These are phyloP conservation scores for Dromiciops gliroides DNA, from an alignment of 2,113 vertebrate species.

Conservation along the genomic window DNA sequence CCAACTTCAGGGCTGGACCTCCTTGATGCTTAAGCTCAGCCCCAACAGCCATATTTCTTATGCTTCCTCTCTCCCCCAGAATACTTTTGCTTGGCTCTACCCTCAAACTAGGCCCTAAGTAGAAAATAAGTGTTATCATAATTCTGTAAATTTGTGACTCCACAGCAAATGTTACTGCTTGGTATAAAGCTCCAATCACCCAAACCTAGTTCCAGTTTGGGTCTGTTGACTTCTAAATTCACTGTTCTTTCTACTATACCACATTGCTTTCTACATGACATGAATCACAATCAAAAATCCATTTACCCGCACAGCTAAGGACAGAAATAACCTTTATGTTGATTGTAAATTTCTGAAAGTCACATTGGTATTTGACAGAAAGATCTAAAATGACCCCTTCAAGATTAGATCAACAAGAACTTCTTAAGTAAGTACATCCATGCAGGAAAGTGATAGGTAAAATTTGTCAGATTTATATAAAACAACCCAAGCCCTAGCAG, in stretches of 20 bases:
- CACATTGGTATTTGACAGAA: slow-evolving; percentile 14
- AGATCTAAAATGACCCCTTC: neutral
- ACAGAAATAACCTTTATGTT: neutral
- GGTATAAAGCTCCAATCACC: neutral
- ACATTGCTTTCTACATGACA: neutral
- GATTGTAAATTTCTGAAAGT: neutral
- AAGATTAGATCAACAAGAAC: neutral
- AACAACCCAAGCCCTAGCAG: neutral
- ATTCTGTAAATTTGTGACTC: neutral
- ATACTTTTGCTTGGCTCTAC: neutral
- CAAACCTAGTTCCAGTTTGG: neutral
- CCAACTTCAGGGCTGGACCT: neutral
- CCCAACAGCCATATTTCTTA: neutral
- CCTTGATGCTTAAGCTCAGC: neutral
- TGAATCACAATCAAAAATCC: neutral
- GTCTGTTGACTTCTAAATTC: neutral
- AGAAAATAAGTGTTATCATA: neutral
- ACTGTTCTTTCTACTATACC: neutral
- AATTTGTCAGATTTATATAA: neutral
- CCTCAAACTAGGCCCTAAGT: neutral
- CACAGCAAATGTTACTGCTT: neutral
- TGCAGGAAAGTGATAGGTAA: neutral
- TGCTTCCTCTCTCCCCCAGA: neutral
- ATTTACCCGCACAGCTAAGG: neutral
- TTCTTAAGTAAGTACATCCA: neutral